Evolutionary conservation across 2,113 vertebrate species (phyloP), one percentile per base, ranked within the genome.

Genomic region (Corythaixoides concolor): DNA sequence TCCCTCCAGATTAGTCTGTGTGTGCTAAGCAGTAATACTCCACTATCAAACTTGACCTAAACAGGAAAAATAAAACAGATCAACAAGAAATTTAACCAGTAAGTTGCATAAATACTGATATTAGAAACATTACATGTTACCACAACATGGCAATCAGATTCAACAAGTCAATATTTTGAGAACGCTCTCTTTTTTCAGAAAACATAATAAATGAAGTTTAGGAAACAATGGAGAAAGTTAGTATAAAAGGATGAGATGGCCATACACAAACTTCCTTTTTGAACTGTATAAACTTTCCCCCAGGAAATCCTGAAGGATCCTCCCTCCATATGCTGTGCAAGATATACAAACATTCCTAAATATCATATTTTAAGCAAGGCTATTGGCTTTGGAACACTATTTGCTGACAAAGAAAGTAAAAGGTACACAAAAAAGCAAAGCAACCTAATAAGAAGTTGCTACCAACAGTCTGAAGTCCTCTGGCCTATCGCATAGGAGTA

Each of bases 1-100:
- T 99, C 99, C 96, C 99, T 99, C 99, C 99, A 99, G 67, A 99
- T 98, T 50, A 99, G 93, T 43, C 98, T 98, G 93, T 99, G 99
- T 58, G 99, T 99, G 94, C 98, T 99, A 81, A 99, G 97, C 39
- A 99, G 97, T 69, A 98, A 98, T 43, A 98, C 95, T 47, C 99
- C 99, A 18, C 97, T 95, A 90, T 99, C 99, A 45, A 99, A 98
- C 93, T 99, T 99, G 52, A 98, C 97, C 99, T 99, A 95, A 49
- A 87, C 56, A 74, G 52, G 66, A 89, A 97, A 91, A 93, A 94
- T 28, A 53, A 35, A 90, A 66, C 5, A 72, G 21, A 39, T 59
- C 30, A 86, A 66, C 27, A 63, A 82, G 41, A 87, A 75, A 73
- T 50, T 39, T 37, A 90, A 89, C 19, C 28, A 79, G 13, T 37